Evolutionary conservation across 2,888 invertebrate species (phyloP).

Genomic region (Zele albiditarsus): DNA sequence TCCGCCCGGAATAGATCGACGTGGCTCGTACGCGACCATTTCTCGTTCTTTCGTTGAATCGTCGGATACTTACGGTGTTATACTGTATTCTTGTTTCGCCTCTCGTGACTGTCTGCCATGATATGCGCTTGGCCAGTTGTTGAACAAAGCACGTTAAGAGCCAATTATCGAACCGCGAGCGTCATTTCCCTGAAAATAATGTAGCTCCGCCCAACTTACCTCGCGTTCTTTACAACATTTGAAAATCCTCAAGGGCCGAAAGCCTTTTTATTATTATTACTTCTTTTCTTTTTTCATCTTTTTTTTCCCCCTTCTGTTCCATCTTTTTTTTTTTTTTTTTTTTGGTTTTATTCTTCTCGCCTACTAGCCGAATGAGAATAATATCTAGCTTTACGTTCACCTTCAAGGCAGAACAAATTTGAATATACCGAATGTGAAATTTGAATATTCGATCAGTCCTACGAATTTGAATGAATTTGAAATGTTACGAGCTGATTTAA

Average conservation of each 20-base stretch:
- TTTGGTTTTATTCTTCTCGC: conserved; percentile 7
- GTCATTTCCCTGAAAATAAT: conserved; percentile 43
- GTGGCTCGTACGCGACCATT: conserved; percentile 48
- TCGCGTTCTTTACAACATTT: neutral
- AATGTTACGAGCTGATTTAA: conserved; percentile 29
- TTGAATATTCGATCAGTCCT: conserved; percentile 38
- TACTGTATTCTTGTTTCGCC: conserved; percentile 18
- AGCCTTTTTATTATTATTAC: neutral
- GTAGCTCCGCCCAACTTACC: neutral
- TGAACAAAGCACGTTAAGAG: conserved; percentile 43
- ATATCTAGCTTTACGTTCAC: conserved; percentile 17
- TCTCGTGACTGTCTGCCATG: conserved; percentile 19
- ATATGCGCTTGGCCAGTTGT: conserved; percentile 20
- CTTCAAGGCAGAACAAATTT: conserved; percentile 30
- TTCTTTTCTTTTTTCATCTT: neutral
- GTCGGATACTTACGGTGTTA: conserved; percentile 38
- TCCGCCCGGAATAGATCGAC: conserved; percentile 69
- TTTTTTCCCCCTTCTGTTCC: conserved; percentile 3
- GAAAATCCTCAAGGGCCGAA: conserved; percentile 26
- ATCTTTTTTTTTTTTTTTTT: neutral
- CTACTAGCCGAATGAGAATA: neutral
- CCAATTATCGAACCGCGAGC: conserved; percentile 50
- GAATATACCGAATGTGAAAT: conserved; percentile 38
- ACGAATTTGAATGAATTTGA: conserved; percentile 36
- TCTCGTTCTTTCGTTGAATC: conserved; percentile 32